Base-by-base conservation (phyloP, 2,797 vertebrate species). In the Aldrovandia affinis region DNA sequence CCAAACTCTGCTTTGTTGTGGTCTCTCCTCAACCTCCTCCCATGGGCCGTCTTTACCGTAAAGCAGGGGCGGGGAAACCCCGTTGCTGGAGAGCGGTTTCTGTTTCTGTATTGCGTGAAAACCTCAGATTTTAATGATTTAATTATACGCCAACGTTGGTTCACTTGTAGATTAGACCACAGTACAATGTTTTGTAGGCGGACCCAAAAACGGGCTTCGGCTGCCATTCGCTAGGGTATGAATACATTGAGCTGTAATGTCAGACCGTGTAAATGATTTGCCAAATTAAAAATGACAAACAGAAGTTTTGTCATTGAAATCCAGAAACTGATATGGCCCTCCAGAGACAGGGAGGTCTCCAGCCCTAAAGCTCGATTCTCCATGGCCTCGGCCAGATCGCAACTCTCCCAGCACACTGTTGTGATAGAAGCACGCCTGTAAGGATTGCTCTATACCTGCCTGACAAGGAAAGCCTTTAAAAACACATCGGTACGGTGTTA, bases 311-410 rank as follows among this genome's bases (percentile, higher is more conserved):
- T n/a, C 6, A 50, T 50, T 50, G 47, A 50, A 50, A 50, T 50
- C 47, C 47, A 6, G 47, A 50, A 50, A 50, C 47, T 5, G 47
- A 50, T 50, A 50, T 50, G 47, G 47, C 47, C 12, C 47, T 6
- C 6, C 12, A 50, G 47, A n/a, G 47, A 50, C 47, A 5, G 12
- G 47, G 47, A 12, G 47, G 6, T 50, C 47, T 12, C 47, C 47
- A 50, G 6, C 47, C 61, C 84, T 78, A 63, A 39, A 84, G 77
- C 84, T 63, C 77, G 15, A 63, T 39, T 83, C 86, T 81, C 82
- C 80, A 80, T 47, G 80, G 52, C 80, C 80, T 12, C 12, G 82
- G 77, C 65, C 28, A 52, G 28, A 78, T 84, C 61, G 30, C 28
- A 28, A 82, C 68, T 50, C 68, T 50, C 85, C 55, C 33, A 25